These are phyloP conservation scores for Copidosoma aretas DNA, from an alignment of 2,888 invertebrate species.

Conservation along the genomic window DNA sequence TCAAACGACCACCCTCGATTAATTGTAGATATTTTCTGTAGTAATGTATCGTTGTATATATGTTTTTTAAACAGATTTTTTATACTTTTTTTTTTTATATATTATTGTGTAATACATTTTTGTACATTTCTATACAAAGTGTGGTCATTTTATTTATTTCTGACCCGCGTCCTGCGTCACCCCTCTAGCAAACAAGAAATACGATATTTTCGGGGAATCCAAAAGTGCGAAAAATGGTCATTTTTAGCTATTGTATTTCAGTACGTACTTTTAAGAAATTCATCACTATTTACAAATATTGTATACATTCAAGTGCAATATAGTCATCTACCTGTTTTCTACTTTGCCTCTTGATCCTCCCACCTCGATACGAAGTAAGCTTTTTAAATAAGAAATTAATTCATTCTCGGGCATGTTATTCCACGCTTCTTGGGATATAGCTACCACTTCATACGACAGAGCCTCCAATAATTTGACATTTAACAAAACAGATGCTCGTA, in stretches of 20 bases:
- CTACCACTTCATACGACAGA: conserved; percentile 29
- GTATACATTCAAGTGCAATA: not conserved
- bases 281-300: not conserved
- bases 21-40: conserved; percentile 40
- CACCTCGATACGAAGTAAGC: not conserved
- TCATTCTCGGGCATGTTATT: conserved; percentile 14
- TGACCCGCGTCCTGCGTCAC: not conserved
- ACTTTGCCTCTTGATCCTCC: not conserved
- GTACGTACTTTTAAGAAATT: not conserved
- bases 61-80: conserved; percentile 37
- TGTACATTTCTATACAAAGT: not conserved
- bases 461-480: conserved; percentile 26
- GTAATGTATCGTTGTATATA: conserved; percentile 42
- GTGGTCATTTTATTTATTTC: not conserved
- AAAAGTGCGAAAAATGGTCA: too few species aligned
- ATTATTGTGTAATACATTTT: conserved; percentile 17
- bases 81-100: conserved; percentile 36
- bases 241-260: not conserved
- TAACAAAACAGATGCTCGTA: not conserved
- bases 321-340: not conserved
- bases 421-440: conserved; percentile 14
- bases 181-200: not conserved
- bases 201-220: too few species aligned
- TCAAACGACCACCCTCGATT: not conserved
- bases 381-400: conserved; percentile 21